Evolutionary conservation across 2,113 vertebrate species (phyloP), one percentile per base, ranked within the genome.

Genomic region (Pipra filicauda): DNA sequence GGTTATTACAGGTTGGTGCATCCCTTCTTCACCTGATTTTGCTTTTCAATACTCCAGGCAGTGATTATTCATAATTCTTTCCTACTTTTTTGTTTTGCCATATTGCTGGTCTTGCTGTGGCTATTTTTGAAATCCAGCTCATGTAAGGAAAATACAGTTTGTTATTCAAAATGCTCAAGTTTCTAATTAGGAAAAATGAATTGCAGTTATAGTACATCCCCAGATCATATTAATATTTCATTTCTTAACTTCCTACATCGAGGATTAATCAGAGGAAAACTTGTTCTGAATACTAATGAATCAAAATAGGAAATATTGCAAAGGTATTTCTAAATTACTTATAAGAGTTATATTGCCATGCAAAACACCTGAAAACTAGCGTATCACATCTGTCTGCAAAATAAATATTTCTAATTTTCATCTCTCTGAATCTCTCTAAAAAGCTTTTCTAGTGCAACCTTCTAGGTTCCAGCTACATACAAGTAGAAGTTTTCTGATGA

Each of bases 191-290:
- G 62, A 85, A 89, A 91, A 95, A 91, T 17, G 19, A 88, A 85
- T 72, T 88, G 28, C n/a, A 66, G 71, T 89, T 89, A 65, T 49
- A 88, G 17, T 74, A 84, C 5, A 5, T 71, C 49, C 57, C 30
- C 2, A 7, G 51, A 91, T 93, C 96, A 62, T 93, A 93, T 95
- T 92, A 94, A 93, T 96, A 94, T 92, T 97, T 95, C 5, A 95
- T 95, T 96, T 91, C 44, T 89, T 92, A 78, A 75, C 88, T 85
- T 96, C 24, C 69, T 79, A 74, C 52, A 94, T 89, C 59, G 85
- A 89, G 54, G 49, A 91, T 77, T 93, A 96, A 95, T 95, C 86
- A 85, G 54, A 96, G 8, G 10, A 91, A 82, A 83, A 37, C 23
- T 85, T 80, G 11, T 62, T 49, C 80, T 85, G 90, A 94, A 92